Evolutionary conservation across 2,888 invertebrate genomes (phyloP).

Genomic region (Litoditis marina): DNA sequence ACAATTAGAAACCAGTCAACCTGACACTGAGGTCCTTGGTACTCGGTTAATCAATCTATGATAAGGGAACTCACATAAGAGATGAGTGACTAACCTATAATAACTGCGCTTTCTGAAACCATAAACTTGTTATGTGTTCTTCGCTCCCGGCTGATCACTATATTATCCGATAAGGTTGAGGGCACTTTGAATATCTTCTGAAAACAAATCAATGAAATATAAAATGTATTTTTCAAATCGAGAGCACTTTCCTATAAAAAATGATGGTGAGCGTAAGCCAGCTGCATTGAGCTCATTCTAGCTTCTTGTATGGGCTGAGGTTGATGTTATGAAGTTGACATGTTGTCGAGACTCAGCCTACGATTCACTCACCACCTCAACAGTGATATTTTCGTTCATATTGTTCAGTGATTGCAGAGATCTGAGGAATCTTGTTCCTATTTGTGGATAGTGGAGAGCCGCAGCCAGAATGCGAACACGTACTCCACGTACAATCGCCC

Average conservation of each 20-base stretch:
- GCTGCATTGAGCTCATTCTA: too few relatives aligned
- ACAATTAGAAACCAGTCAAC: too few relatives aligned
- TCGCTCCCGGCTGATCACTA: constrained; percentile 80
- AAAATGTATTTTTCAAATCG: too few relatives aligned
- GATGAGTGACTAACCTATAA: constrained; percentile 72
- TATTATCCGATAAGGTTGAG: constrained; percentile 71
- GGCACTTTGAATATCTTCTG: constrained; percentile 89
- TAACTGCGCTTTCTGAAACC: constrained; percentile 88
- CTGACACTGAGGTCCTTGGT: too few relatives aligned
- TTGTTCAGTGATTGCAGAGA: constrained; percentile 50
- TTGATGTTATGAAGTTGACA: too few relatives aligned
- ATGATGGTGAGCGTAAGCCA: too few relatives aligned
- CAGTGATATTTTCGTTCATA: constrained; percentile 38
- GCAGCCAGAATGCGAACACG: constrained; percentile 79
- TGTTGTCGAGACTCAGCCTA: too few relatives aligned
- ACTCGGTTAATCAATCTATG: neutral
- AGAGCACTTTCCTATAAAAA: too few relatives aligned
- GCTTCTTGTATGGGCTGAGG: too few relatives aligned
- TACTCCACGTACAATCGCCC: constrained; percentile 78
- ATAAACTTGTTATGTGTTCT: constrained; percentile 98
- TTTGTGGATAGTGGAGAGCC: constrained; percentile 76
- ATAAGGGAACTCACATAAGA: neutral
- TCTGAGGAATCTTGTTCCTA: constrained; percentile 76
- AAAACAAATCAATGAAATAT: constrained; percentile 51
- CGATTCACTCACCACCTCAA: constrained; percentile 54